A percentile compares a stretch with the other conserved stretches of the same genome.
Evolutionary conservation across 64 coral and sea anemone genomes (phyloP).

Genomic region (Exaiptasia diaphana): DNA sequence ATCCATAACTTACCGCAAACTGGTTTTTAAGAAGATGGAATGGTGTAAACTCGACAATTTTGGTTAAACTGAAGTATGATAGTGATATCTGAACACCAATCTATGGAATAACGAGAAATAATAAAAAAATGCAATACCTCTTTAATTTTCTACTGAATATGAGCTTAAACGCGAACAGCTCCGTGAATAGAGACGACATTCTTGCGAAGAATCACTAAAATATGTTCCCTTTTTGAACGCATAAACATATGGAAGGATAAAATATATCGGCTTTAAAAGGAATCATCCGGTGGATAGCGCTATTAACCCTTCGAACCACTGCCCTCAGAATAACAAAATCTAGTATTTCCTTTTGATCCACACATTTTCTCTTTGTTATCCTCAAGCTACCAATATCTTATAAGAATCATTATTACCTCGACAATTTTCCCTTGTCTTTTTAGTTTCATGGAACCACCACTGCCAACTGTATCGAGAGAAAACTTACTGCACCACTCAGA

Average conservation of each 20-base stretch:
- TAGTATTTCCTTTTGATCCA: no score
- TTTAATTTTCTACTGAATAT: not conserved
- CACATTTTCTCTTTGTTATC: no score
- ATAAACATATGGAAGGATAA: no score
- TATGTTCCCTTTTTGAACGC: no score
- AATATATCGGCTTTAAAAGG: no score
- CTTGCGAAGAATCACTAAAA: no score
- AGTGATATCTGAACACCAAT: conserved; percentile 87
- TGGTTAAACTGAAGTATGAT: conserved; percentile 97
- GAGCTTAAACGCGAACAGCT: no score
- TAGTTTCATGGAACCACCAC: conserved; percentile 75
- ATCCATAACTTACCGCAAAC: conserved; percentile 67
- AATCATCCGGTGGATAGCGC: no score
- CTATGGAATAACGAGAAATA: conserved; percentile 16
- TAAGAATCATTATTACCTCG: conserved; percentile 68
- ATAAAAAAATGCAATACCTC: not conserved
- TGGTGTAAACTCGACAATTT: conserved; percentile 92
- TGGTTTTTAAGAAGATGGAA: conserved; percentile 80
- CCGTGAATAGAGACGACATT: no score
- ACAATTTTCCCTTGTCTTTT: conserved; percentile 57
- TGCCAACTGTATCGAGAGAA: conserved; percentile 91
- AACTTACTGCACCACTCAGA: conserved; percentile 92
- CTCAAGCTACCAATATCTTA: not conserved
- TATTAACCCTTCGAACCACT: no score
- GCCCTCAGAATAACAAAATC: no score